phyloP scores from a whole-genome alignment of 2,888 invertebrate species.

The Drymonia ruficornis region DNA sequence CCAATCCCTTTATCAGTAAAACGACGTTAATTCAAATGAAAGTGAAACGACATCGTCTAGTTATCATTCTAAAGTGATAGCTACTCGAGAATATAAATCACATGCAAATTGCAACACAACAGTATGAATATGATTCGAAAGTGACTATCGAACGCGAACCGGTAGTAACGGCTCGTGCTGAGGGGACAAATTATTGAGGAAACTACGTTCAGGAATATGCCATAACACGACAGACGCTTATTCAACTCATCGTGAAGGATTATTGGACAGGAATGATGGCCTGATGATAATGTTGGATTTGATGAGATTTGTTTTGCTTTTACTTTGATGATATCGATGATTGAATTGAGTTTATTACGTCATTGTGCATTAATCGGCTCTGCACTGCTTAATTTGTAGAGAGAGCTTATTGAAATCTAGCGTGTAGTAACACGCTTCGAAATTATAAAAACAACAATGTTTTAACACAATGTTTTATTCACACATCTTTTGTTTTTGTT shows the following conservation, averaged over 20 bases:
- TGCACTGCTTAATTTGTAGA: neutral
- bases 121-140: conserved; percentile 17
- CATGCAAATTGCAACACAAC: conserved; percentile 20
- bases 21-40: neutral
- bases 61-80: neutral
- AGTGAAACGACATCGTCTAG: neutral
- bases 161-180: conserved; percentile 36
- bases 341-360: neutral
- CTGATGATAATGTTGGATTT: conserved; percentile 54
- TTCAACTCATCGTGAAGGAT: conserved; percentile 66
- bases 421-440: too few species aligned
- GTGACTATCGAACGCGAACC: conserved; percentile 29
- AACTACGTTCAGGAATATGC: conserved; percentile 59
- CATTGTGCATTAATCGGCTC: neutral
- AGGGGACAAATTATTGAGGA: conserved; percentile 62
- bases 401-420: too few species aligned
- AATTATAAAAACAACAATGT: too few species aligned
- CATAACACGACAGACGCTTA: conserved; percentile 60
- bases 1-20: neutral
- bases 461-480: too few species aligned
- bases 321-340: neutral
- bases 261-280: conserved; percentile 46
- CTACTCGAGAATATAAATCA: neutral
- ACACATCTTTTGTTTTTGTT: too few species aligned
- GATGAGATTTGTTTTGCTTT: conserved; percentile 49